phyloP scores from a whole-genome alignment of 2,888 invertebrate genomes.

The Hypercompe scribonia region DNA sequence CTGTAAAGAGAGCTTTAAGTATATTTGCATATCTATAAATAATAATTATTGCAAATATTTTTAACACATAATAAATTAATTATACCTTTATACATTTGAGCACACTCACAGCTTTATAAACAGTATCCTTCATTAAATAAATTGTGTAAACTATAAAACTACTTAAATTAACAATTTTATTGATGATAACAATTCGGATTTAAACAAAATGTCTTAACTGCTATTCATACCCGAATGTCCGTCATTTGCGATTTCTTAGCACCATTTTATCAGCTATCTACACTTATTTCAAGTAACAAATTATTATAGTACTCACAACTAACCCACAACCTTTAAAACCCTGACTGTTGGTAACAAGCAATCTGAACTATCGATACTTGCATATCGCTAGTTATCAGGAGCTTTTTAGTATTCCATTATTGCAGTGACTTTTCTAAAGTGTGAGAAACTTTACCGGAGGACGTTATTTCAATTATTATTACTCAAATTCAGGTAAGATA shows the following conservation, averaged over 20 bases:
- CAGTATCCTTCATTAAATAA: slow-evolving; percentile 4
- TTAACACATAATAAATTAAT: neutral
- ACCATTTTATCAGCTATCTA: slow-evolving; percentile 75
- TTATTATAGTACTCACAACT: slow-evolving; percentile 26
- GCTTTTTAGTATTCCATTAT: neutral
- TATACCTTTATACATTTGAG: slow-evolving; percentile 34
- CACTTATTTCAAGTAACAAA: slow-evolving; percentile 28
- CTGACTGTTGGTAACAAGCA: slow-evolving; percentile 66
- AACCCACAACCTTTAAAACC: slow-evolving; percentile 71
- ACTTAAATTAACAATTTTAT: slow-evolving; percentile 16
- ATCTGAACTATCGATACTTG: slow-evolving; percentile 25
- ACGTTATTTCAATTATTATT: neutral
- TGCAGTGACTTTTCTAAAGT: neutral
- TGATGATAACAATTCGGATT: slow-evolving; percentile 20
- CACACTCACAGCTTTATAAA: slow-evolving; percentile 26
- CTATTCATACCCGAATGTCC: slow-evolving; percentile 63
- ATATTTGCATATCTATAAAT: neutral
- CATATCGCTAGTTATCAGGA: neutral
- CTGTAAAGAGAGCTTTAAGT: slow-evolving; percentile 60
- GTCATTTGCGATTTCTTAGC: slow-evolving; percentile 68
- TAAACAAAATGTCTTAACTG: slow-evolving; percentile 26
- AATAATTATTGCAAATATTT: slow-evolving; percentile 1
- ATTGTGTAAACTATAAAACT: slow-evolving; percentile 8
- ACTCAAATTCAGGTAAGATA: neutral
- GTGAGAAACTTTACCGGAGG: neutral